Conservation (phyloP, 2,113 vertebrate species). For the Meleagris gallopavo region DNA sequence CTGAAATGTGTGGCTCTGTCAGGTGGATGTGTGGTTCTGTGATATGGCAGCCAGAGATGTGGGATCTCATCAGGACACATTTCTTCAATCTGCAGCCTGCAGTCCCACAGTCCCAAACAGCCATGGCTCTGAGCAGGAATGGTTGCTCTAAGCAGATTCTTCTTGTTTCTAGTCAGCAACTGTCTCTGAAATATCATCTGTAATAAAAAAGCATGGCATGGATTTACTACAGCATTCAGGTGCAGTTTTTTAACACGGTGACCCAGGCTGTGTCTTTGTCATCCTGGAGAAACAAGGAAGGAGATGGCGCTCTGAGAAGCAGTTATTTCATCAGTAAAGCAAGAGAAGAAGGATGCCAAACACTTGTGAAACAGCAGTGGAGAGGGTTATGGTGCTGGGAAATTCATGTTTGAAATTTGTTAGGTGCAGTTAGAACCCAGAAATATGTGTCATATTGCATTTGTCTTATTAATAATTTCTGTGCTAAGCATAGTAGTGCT, state of each 20-base stretch:
- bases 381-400: slow-evolving; percentile 14
- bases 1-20: slow-evolving; percentile 3
- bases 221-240: slow-evolving; percentile 54
- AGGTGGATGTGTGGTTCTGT: background rate
- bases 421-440: background rate
- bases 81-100: slow-evolving; percentile 26
- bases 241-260: slow-evolving; percentile 44
- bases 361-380: background rate
- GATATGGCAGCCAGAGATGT: background rate
- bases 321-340: background rate
- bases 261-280: background rate
- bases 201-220: slow-evolving; percentile 42
- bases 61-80: slow-evolving; percentile 37
- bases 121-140: background rate
- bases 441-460: background rate
- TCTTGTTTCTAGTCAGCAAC: background rate
- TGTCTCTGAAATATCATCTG: slow-evolving; percentile 16
- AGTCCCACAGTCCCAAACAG: background rate
- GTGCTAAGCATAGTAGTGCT: background rate
- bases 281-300: background rate
- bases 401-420: background rate
- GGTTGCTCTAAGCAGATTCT: slow-evolving; percentile 13
- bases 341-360: background rate
- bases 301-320: background rate
- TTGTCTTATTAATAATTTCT: background rate